These are phyloP conservation scores for Pyxicephalus adspersus DNA, from an alignment of 2,113 vertebrate species.

Conservation along the genomic window DNA sequence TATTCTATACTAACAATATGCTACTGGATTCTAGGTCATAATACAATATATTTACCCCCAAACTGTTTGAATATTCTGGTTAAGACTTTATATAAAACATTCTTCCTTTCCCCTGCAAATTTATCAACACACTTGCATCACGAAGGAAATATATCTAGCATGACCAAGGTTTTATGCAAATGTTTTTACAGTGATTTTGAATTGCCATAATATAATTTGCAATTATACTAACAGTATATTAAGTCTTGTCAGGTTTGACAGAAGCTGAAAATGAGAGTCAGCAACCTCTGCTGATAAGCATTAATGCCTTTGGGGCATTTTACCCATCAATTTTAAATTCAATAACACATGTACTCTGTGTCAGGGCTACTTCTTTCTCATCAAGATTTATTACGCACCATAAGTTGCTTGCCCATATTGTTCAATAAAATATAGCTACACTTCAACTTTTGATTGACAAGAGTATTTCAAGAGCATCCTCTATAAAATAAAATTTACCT, in stretches of 20 bases:
- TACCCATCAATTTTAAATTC: conserved; percentile 42
- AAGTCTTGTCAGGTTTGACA: conserved; percentile 41
- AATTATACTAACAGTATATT: conserved; percentile 41
- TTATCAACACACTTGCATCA: conserved; percentile 23
- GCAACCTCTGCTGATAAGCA: conserved; percentile 38
- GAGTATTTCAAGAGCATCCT: neutral
- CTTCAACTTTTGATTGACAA: conserved; percentile 41
- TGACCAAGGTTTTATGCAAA: conserved; percentile 43
- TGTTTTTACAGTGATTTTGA: conserved; percentile 46
- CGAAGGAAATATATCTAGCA: conserved; percentile 11
- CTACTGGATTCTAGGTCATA: neutral
- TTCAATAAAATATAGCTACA: conserved; percentile 48
- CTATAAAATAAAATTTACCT: neutral
- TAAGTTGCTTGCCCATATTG: conserved; percentile 35
- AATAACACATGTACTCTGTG: conserved; percentile 41
- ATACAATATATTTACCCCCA: neutral
- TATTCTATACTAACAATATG: neutral
- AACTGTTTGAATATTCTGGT: neutral
- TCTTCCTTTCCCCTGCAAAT: neutral
- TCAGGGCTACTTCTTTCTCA: conserved; percentile 44
- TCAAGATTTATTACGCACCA: conserved; percentile 37
- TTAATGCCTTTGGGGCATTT: conserved; percentile 45
- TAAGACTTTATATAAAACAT: neutral
- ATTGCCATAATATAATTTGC: conserved; percentile 42
- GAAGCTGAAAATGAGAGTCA: conserved; percentile 41